Base-by-base conservation (phyloP, 2,888 invertebrate species). In the Drosophila macrospina region DNA sequence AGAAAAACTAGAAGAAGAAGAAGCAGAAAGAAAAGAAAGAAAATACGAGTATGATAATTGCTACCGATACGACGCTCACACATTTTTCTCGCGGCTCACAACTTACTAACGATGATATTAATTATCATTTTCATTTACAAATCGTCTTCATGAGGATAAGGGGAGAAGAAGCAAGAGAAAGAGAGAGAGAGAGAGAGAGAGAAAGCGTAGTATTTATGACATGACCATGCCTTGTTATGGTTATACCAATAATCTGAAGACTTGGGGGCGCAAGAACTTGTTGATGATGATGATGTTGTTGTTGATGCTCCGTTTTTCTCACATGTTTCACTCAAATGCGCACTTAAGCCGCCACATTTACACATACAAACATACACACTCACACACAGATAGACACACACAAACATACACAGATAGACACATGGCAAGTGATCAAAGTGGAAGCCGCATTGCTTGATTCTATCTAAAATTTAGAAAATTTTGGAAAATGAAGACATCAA, bases 91-190 rank as follows among this genome's bases (percentile, higher is more conserved):
- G 10, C 10, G 44, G 24, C 42, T 54, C 57, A 39, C 45, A 66
- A 37, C 44, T 20, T 16, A 44, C 74, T 85, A 86, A 85, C 85
- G 85, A 86, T 86, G 82, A 80, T 86, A 86, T 86, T 86, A 86
- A 86, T 86, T 86, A 86, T 86, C 74, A 86, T 86, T 72, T 86
- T 67, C 74, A 70, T 73, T 86, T 75, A 85, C 87, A 86, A 86
- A 86, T 82, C 80, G 79, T 13, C 30, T 10, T 5, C 63, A 52
- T 47, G 39, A 51, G 56, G 24, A 50, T 36, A 37, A 4, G 2
- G n/a, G 45, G 59, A 37, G 39, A n/a, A n/a, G 5, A 15, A 55
- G 26, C 1, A 26, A 4, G 7, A 2, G 26, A 28, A 8, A 8
- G 28, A 7, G 6, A 28, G 28, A 28, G 28, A 28, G 8, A 28